These are phyloP conservation scores for Serrognathus titanus DNA, from an alignment of 2,888 invertebrate genomes.

Conservation along the genomic window DNA sequence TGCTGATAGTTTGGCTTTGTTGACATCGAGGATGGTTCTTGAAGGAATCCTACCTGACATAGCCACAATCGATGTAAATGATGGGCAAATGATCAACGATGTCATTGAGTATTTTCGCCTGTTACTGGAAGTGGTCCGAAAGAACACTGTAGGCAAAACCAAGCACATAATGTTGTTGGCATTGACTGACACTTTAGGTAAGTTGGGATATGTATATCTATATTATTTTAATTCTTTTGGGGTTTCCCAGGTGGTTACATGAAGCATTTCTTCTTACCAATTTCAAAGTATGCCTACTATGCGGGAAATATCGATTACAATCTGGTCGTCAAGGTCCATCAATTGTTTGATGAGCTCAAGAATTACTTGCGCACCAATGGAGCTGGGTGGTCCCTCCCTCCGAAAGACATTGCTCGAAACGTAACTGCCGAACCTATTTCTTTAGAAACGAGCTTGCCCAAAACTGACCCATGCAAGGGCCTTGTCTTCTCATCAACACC, in stretches of 20 bases:
- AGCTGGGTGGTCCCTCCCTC: constrained; percentile 52
- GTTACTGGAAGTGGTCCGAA: constrained; percentile 35
- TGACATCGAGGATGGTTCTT: constrained; percentile 43
- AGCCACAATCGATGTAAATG: constrained; percentile 31
- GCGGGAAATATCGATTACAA: constrained; percentile 57
- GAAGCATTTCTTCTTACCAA: constrained; percentile 57
- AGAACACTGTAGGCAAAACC: constrained; percentile 36
- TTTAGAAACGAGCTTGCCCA: constrained; percentile 10
- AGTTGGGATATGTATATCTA: too few species aligned
- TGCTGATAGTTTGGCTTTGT: constrained; percentile 40
- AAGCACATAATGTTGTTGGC: constrained; percentile 43
- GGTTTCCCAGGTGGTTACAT: constrained; percentile 59
- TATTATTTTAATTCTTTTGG: constrained; percentile 24
- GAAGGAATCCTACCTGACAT: constrained; percentile 42
- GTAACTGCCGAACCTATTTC: constrained; percentile 11
- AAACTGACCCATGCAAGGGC: constrained; percentile 28
- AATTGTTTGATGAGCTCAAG: constrained; percentile 58
- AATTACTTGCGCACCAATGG: constrained; percentile 58
- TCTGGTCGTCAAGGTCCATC: constrained; percentile 54
- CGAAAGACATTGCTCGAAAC: constrained; percentile 12
- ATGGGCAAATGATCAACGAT: constrained; percentile 40
- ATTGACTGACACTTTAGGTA: constrained; percentile 42
- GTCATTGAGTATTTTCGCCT: constrained; percentile 43
- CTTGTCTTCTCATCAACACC: constrained; percentile 16
- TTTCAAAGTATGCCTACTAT: constrained; percentile 60